Evolutionary conservation across 2,797 vertebrate genomes (phyloP), one percentile per base, ranked within the genome.

Genomic region (Sebastes taczanowskii): DNA sequence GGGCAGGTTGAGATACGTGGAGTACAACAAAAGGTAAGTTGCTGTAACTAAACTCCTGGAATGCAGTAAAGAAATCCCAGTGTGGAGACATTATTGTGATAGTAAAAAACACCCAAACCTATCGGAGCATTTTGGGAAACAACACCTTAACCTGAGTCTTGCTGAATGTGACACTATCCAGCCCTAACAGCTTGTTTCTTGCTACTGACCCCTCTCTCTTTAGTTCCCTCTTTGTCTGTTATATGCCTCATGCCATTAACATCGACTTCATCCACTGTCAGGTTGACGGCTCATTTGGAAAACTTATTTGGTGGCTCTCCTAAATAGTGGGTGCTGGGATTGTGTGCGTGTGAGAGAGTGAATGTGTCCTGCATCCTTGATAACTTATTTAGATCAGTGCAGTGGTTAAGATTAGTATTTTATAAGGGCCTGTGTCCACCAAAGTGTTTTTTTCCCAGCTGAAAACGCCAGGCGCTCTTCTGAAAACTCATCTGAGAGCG

Each of bases 161-260:
- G 55, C 49, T 53, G 9, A 74, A 27, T 65, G 34, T 81, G 62
- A 84, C 67, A 20, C 56, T 25, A 16, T 84, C 22, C 80, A 72
- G 71, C 62, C 81, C 85, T 93, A 94, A 94, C 93, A 86, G 92
- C 92, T 92, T 78, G 88, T 90, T 89, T 91, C 81, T 81, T 49
- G 77, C 88, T 82, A 82, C 93, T 92, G 88, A 88, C 72, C 86
- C 90, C 82, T 74, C 70, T 76, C 82, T 74, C 49, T 59, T 71
- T 25, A 81, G 38, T 72, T 56, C 38, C 65, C 78, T 76, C 58
- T 76, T 13, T 62, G 23, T 72, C 53, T 78, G 61, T 52, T 46
- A 32, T 62, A 34, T 65, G 32, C 69, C 34, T 71, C 35, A 63
- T 63, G 14, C 35, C 61, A 74, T 89, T 86, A 81, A 87, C 79